phyloP scores from a whole-genome alignment of 2,113 vertebrate genomes.

The Siniperca knerii region DNA sequence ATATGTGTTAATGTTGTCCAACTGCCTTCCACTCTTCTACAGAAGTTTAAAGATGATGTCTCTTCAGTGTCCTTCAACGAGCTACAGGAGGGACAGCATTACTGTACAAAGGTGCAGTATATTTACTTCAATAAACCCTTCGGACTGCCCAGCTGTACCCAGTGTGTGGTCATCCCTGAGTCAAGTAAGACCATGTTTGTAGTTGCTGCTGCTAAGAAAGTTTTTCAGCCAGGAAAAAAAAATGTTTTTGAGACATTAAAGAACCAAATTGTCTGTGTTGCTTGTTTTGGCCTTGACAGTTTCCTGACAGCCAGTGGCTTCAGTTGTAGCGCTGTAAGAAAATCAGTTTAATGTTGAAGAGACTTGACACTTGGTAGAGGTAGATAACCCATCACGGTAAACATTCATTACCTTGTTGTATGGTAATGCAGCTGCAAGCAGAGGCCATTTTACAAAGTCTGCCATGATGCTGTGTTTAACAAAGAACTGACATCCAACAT shows the following conservation, averaged over 20 bases:
- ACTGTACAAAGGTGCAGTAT: constrained; percentile 50
- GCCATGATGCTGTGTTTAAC: background rate
- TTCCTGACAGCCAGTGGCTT: background rate
- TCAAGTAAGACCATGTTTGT: constrained; percentile 34
- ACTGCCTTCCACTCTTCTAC: background rate
- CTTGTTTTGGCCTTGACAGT: background rate
- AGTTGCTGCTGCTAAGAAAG: background rate
- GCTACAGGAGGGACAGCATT: constrained; percentile 49
- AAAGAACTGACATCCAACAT: background rate
- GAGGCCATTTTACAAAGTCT: background rate
- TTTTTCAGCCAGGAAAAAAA: background rate
- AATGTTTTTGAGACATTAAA: background rate
- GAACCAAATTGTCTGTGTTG: background rate
- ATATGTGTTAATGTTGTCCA: background rate
- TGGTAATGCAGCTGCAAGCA: background rate
- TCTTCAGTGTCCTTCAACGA: background rate
- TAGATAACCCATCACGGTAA: background rate
- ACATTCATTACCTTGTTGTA: background rate
- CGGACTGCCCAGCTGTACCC: constrained; percentile 26
- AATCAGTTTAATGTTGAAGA: background rate
- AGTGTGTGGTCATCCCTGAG: constrained; percentile 40
- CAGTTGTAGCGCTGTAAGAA: background rate
- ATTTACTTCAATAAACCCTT: rapidly evolving
- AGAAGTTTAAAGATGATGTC: background rate
- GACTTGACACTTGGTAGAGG: background rate